These are phyloP conservation scores for Teleopsis dalmanni DNA, from an alignment of 1,140 invertebrate genomes.

Conservation along the genomic window DNA sequence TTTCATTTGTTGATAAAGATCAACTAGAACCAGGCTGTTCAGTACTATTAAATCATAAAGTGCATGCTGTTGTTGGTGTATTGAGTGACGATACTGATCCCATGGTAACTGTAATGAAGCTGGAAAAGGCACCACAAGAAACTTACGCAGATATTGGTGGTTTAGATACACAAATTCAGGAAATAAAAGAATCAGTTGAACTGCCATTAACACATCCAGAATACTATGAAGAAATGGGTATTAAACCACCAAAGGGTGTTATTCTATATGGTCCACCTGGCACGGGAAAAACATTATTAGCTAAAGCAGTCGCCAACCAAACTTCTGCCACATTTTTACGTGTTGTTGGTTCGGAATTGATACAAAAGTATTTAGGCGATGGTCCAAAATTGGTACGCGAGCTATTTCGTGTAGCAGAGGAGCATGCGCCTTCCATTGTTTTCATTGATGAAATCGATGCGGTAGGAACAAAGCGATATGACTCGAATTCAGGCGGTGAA, in stretches of 20 bases:
- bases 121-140: constrained; percentile 99
- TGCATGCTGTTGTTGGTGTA: constrained; percentile 98
- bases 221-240: constrained; percentile 99
- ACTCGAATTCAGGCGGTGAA: constrained; percentile 99
- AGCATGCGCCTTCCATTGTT: constrained; percentile 98
- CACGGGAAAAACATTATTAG: constrained; percentile 95
- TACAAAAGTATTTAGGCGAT: constrained; percentile 99
- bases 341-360: constrained; percentile 97
- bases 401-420: constrained; percentile 95
- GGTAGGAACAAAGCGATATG: constrained; percentile 98
- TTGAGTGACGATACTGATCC: constrained; percentile 99
- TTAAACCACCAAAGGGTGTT: constrained; percentile 98
- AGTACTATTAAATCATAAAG: constrained; percentile 97
- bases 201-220: constrained; percentile 98
- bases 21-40: constrained; percentile 98
- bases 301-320: constrained; percentile 99
- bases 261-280: constrained; percentile 98
- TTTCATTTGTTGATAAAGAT: constrained; percentile 99
- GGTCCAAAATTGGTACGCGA: constrained; percentile 98
- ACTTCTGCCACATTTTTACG: constrained; percentile 98
- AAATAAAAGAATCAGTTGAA: constrained; percentile 99
- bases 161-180: constrained; percentile 98
- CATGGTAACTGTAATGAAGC: constrained; percentile 99
- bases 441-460: constrained; percentile 99
- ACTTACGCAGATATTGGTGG: constrained; percentile 99